A percentile compares a stretch with the other conserved stretches of the same genome.
Conservation (phyloP, 2,797 vertebrate genomes). For the Falco novaeseelandiae region DNA sequence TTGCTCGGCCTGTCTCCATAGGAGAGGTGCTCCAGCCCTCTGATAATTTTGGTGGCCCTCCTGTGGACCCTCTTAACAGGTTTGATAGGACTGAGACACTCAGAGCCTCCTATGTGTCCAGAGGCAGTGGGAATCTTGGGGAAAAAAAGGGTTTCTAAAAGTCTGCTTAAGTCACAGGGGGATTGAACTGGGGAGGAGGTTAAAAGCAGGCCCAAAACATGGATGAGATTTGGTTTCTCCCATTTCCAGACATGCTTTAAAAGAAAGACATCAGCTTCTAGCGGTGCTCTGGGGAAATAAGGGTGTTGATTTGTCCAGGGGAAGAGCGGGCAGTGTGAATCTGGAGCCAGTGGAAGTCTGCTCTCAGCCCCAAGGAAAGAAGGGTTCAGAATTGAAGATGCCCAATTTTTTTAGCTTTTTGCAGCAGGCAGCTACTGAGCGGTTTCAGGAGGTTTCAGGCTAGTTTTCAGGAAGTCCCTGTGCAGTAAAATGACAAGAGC, state of each 20-base stretch:
- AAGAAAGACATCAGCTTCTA: neutral
- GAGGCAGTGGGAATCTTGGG: neutral
- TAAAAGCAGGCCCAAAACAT: neutral
- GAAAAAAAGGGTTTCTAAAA: neutral
- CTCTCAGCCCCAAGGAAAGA: neutral
- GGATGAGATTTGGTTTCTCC: neutral
- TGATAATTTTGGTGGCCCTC: neutral
- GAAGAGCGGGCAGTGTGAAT: neutral
- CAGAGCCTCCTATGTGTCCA: neutral
- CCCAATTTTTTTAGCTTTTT: neutral
- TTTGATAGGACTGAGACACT: neutral
- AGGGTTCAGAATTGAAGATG: neutral
- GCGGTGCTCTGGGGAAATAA: neutral
- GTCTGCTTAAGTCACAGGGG: neutral
- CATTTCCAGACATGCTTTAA: neutral
- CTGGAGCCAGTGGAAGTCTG: neutral
- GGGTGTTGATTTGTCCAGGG: neutral
- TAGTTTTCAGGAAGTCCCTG: neutral
- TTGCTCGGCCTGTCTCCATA: neutral
- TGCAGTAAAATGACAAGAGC: neutral
- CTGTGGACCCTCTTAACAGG: neutral
- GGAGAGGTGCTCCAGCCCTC: neutral
- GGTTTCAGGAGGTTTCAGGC: neutral
- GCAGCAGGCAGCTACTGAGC: neutral
- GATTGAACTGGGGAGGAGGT: neutral